A percentile compares a stretch with the other conserved stretches of the same genome.
phyloP scores from a whole-genome alignment of 2,113 vertebrate genomes.

The Ploceus nigricollis region DNA sequence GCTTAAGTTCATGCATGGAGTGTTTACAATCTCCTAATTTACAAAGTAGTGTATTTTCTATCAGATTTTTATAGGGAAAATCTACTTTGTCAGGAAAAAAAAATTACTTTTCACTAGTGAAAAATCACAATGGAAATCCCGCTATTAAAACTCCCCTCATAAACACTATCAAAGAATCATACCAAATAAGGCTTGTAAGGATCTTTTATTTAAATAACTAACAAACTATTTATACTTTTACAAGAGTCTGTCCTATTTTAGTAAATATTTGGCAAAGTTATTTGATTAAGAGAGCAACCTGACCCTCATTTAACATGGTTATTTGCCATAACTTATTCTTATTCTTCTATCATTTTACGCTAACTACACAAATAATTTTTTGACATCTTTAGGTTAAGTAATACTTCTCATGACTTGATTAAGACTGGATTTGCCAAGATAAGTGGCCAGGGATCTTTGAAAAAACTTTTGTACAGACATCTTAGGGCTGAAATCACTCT shows the following conservation, averaged over 20 bases:
- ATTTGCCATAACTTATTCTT: constrained; percentile 65
- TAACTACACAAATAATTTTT: constrained; percentile 59
- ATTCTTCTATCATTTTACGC: constrained; percentile 60
- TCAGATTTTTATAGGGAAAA: constrained; percentile 52
- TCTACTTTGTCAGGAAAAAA: constrained; percentile 29
- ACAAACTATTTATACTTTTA: constrained; percentile 83
- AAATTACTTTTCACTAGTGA: constrained; percentile 23
- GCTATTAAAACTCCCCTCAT: constrained; percentile 52
- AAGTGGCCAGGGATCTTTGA: not conserved
- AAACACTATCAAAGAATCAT: constrained; percentile 73
- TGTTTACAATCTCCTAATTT: constrained; percentile 17
- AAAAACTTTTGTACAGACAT: not conserved
- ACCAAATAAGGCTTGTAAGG: constrained; percentile 77
- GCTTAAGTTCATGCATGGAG: not conserved
- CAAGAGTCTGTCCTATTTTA: constrained; percentile 79
- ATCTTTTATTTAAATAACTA: constrained; percentile 81
- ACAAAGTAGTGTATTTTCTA: constrained; percentile 31
- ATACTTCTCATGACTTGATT: constrained; percentile 10
- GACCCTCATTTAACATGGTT: constrained; percentile 67
- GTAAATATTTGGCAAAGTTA: constrained; percentile 79
- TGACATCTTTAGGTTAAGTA: not conserved
- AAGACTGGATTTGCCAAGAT: not conserved
- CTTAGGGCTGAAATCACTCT: not conserved
- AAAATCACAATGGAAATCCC: constrained; percentile 74
- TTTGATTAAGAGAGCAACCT: constrained; percentile 78